Conservation (phyloP, 1,140 invertebrate species). For the Limonius californicus region DNA sequence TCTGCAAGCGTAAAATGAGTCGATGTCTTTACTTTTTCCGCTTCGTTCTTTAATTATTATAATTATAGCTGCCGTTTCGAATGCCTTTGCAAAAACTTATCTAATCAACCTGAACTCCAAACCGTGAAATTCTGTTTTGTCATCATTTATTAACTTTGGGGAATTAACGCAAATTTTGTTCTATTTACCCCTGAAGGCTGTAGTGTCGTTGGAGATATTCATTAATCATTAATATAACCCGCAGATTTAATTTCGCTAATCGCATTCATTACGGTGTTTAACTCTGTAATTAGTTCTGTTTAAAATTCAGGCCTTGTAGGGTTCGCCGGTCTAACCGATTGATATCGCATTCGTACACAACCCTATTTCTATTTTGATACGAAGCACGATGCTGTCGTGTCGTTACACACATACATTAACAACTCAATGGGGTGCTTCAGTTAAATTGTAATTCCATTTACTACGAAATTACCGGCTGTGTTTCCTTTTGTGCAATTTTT, state of each 20-base stretch:
- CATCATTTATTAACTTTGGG: too few species aligned
- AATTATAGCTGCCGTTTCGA: too few species aligned
- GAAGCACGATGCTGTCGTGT: background rate
- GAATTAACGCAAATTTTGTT: too few species aligned
- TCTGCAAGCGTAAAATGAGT: too few species aligned
- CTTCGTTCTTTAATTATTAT: too few species aligned
- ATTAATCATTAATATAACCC: background rate
- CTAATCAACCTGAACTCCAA: too few species aligned
- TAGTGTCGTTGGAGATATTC: background rate
- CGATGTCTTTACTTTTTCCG: too few species aligned
- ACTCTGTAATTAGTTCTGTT: background rate
- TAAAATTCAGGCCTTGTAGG: background rate
- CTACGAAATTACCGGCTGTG: background rate
- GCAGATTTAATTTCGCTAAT: background rate
- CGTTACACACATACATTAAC: background rate
- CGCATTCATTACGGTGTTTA: constrained; percentile 1
- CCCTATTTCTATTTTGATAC: background rate
- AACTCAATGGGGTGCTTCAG: background rate
- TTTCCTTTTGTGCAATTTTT: too few species aligned
- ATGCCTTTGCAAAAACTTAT: too few species aligned
- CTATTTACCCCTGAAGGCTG: background rate
- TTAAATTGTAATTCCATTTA: background rate
- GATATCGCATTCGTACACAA: background rate
- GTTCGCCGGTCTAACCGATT: background rate
- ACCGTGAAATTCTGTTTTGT: too few species aligned